Evolutionary conservation across 2,113 vertebrate species (phyloP), one percentile per base, ranked within the genome.

Genomic region (Passer montanus): DNA sequence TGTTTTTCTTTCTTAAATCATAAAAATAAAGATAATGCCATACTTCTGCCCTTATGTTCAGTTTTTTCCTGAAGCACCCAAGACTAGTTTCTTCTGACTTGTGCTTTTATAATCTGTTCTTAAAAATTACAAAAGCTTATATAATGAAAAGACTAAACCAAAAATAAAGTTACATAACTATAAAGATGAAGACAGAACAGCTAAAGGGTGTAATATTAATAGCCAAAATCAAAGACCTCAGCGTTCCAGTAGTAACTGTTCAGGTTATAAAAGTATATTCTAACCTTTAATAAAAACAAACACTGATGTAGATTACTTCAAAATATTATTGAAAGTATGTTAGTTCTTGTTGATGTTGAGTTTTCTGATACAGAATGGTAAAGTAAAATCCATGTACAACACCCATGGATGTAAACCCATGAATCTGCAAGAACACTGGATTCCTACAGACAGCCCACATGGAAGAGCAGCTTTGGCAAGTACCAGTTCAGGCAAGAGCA

Each of bases 141-240:
- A 81, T 75, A 93, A 95, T 69, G 37, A 56, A 84, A 87, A 87
- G 37, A 91, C 73, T 59, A 87, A 91, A 89, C 47, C 23, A 59
- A 89, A 92, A 90, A 84, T 86, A 84, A 97, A 97, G 77, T 95
- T 94, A 94, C 20, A 27, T 96, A 97, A 96, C 84, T 75, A 67
- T 2, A 76, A 92, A 87, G 62, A 93, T 44, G 33, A 69, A 95
- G 91, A 87, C 64, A 41, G 83, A 93, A 93, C 68, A 89, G 86
- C 86, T 96, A 77, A 96, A 86, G 37, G 31, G 63, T 58, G 20
- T 15, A 83, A 47, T 87, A 96, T 84, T 89, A 93, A 86, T 67
- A 95, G 83, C 35, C 59, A 90, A 84, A 93, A 95, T 64, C 63
- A 78, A 79, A 96, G 78, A 86, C 21, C 52, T 91, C 52, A 56